These are phyloP conservation scores for Emys orbicularis DNA, from an alignment of 2,797 vertebrate species.

Conservation along the genomic window DNA sequence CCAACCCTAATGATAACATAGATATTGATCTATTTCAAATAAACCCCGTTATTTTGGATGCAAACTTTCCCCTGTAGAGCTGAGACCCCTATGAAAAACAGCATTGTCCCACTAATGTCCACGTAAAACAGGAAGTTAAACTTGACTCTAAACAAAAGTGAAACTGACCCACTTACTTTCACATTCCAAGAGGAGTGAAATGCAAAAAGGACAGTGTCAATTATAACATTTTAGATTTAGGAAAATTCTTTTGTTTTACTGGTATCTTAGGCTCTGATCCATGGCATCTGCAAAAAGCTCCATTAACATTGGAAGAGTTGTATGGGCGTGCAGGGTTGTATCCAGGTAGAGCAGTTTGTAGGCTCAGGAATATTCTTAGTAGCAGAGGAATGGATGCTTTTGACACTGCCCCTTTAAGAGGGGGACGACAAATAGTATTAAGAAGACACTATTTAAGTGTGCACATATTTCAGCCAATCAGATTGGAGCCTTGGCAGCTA, in stretches of 20 bases:
- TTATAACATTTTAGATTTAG: accelerated
- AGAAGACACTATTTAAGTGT: accelerated
- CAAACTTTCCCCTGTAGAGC: neutral
- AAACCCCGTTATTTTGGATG: neutral
- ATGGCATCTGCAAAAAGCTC: accelerated
- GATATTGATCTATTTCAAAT: neutral
- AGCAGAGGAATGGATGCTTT: neutral
- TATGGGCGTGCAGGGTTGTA: accelerated
- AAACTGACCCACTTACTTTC: constrained; percentile 40
- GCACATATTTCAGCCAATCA: neutral
- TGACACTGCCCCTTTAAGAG: neutral
- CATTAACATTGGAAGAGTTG: neutral
- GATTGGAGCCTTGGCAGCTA: neutral
- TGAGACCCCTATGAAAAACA: neutral
- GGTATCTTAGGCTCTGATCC: neutral
- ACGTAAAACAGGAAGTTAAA: neutral
- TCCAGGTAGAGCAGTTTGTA: neutral
- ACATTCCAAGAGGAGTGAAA: neutral
- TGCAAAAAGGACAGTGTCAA: neutral
- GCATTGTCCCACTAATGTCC: neutral
- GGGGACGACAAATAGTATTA: neutral
- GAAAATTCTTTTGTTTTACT: neutral
- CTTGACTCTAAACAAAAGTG: neutral
- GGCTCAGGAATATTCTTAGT: accelerated
- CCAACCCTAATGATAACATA: neutral